Base-by-base conservation (phyloP, 2,113 vertebrate species). In the Callipepla californica region DNA sequence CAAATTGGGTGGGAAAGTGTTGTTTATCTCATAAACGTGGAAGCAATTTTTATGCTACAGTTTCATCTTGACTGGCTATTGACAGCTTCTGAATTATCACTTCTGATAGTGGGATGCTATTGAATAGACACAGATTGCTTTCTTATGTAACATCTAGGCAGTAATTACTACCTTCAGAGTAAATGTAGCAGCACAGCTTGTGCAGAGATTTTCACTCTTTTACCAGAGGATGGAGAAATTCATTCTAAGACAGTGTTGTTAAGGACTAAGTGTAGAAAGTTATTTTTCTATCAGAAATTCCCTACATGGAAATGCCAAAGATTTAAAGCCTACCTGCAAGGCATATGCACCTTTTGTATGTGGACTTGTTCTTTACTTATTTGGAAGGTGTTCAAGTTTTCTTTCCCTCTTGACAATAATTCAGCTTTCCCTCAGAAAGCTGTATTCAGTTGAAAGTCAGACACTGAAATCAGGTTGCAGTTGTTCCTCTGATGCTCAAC, bases 391-490 rank as follows among this genome's bases (percentile, higher is more conserved):
- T 87, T 69, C 53, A 69, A 79, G 74, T 91, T 92, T 85, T 42
- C 13, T 82, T 95, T 96, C 86, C 78, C 48, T 66, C 59, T 90
- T 92, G 88, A 77, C 66, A 75, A 50, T 11, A 62, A 78, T 92
- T 88, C 84, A 38, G 48, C 67, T 50, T 93, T 51, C 53, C 20
- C 16, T 40, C 92, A 45, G 26, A 1, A 9, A 78, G 62, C 77
- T 80, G 26, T 65, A 58, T 77, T 92, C 84, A 94, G 80, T 78
- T 85, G 58, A 94, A 67, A 90, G n/a, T 12, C 66, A 84, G 84
- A 69, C 42, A 23, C 3, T 87, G 84, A 93, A 53, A 81, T 90
- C 44, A 40, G 3, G 1, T 93, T 88, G 77, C 63, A 30, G 45
- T 91, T 81, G 51, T 67, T 90, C 90, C 63, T 82, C 40, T 93